Conservation (phyloP, 1,140 invertebrate species). For the Lasioglossum baleicum region DNA sequence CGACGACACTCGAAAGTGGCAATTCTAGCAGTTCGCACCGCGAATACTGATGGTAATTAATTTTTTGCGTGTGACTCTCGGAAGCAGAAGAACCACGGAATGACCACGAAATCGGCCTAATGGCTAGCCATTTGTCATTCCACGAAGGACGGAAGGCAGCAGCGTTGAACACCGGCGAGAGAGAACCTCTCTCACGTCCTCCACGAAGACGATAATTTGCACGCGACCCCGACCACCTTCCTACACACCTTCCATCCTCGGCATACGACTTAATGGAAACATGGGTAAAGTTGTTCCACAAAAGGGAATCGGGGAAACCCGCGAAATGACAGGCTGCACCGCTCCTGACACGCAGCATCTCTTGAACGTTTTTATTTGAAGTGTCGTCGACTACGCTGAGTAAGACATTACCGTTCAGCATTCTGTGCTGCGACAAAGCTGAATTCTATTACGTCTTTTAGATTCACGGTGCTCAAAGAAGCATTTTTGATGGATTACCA, state of each 20-base stretch:
- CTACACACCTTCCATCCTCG: conserved; percentile 7
- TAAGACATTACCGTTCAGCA: not conserved
- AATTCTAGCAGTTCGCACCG: conserved; percentile 52
- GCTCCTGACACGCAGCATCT: not conserved
- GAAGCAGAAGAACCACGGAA: conserved; percentile 56
- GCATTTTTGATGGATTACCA: no score
- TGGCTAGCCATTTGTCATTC: conserved; percentile 72
- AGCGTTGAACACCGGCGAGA: conserved; percentile 14
- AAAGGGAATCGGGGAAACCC: not conserved
- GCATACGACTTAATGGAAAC: conserved; percentile 52
- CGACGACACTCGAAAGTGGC: conserved; percentile 33
- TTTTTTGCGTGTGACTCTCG: conserved; percentile 66
- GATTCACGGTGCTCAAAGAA: no score
- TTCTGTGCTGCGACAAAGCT: no score
- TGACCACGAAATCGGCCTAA: conserved; percentile 73
- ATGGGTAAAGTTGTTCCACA: conserved; percentile 16
- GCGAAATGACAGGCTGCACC: conserved; percentile 8
- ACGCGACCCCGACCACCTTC: conserved; percentile 43
- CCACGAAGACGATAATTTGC: conserved; percentile 59
- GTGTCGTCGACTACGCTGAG: not conserved
- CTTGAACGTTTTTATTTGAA: conserved; percentile 1
- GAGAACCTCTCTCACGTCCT: conserved; percentile 28
- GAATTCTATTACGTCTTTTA: no score
- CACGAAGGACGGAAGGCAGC: conserved; percentile 39
- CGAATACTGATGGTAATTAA: conserved; percentile 68